Evolutionary conservation across 2,888 invertebrate genomes (phyloP).

Genomic region (Gisinianus flammeolus): DNA sequence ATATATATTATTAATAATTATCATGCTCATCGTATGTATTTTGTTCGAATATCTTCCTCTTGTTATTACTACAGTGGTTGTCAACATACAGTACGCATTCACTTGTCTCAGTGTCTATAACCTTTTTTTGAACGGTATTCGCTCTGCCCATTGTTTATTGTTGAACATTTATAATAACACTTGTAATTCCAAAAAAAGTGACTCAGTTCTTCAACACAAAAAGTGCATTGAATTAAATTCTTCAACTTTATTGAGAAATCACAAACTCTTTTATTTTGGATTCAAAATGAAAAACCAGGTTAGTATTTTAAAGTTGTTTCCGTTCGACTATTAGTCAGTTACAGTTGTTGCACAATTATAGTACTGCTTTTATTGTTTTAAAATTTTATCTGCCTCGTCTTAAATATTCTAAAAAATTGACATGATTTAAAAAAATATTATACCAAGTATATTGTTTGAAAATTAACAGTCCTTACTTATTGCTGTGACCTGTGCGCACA

Average conservation of each 20-base stretch:
- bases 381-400: no score
- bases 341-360: no score
- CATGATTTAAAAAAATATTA: no score
- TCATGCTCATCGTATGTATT: constrained; percentile 20
- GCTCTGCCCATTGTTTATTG: neutral
- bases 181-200: no score
- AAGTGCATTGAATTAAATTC: no score
- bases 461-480: no score
- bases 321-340: neutral
- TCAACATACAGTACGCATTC: neutral
- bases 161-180: neutral
- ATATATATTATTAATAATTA: constrained; percentile 30
- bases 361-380: no score
- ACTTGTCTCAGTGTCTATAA: neutral
- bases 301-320: neutral
- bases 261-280: constrained; percentile 1
- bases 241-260: no score
- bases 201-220: no score
- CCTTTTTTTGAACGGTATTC: neutral
- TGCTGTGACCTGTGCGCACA: no score
- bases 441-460: no score
- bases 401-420: no score
- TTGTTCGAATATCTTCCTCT: neutral
- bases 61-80: neutral
- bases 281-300: neutral